Percentiles rank a stretch among this genome's conserved stretches.
Evolutionary conservation across 2,888 invertebrate species (phyloP).

Genomic region (Hyppa rectilinea): DNA sequence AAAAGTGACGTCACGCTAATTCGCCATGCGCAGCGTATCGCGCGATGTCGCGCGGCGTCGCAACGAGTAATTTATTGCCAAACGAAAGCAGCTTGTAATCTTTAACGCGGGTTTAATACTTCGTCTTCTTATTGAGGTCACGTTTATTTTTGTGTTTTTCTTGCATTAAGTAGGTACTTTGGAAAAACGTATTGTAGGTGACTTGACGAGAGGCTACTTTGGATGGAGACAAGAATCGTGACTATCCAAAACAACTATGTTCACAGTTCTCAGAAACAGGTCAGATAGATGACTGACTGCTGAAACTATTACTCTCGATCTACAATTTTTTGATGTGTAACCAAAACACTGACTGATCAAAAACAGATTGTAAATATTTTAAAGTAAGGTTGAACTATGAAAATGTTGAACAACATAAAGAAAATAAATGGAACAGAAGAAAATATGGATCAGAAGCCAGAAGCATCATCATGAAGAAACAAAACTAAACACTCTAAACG

Average conservation of each 20-base stretch:
- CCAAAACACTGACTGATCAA: background rate
- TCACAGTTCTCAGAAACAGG: background rate
- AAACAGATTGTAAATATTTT: background rate
- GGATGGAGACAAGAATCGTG: background rate
- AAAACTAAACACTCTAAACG: background rate
- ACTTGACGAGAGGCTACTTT: background rate
- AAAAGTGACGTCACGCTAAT: slow-evolving; percentile 57
- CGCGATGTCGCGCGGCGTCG: slow-evolving; percentile 34
- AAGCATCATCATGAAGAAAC: background rate
- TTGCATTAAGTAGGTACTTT: background rate
- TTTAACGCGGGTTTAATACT: slow-evolving; percentile 64
- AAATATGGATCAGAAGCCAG: background rate
- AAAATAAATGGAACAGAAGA: background rate
- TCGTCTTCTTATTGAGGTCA: slow-evolving; percentile 54
- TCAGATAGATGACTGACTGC: background rate
- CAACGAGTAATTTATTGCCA: slow-evolving; percentile 45
- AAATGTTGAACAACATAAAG: background rate
- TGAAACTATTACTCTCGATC: background rate
- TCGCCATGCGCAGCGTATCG: slow-evolving; percentile 58
- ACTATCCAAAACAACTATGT: background rate
- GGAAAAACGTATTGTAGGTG: background rate
- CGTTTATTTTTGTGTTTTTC: slow-evolving; percentile 36
- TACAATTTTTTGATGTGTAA: background rate
- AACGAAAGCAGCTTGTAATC: slow-evolving; percentile 61
- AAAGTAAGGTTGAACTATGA: background rate